Percentiles rank a stretch among this genome's conserved stretches.
Conservation (phyloP, 2,888 invertebrate genomes). For the Julus scandinavius region DNA sequence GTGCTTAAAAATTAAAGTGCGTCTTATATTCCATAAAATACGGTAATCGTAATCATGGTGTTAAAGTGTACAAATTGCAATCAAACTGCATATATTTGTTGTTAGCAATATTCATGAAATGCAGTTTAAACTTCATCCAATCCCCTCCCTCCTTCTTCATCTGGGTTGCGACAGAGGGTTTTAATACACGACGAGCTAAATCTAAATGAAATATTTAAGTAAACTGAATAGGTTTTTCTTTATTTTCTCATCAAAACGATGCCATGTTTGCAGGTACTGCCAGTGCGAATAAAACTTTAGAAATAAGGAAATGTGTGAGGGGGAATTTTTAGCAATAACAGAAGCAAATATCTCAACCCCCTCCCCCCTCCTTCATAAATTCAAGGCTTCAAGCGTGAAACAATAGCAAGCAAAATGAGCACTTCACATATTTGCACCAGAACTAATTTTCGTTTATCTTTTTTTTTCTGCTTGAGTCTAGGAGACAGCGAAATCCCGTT, state of each 20-base stretch:
- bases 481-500: constrained; percentile 37
- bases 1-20: no score
- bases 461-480: not conserved
- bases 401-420: constrained; percentile 37
- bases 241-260: not conserved
- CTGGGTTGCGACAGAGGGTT: not conserved
- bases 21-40: no score
- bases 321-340: not conserved
- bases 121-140: not conserved
- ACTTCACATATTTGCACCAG: constrained; percentile 49
- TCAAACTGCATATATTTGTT: no score
- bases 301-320: not conserved
- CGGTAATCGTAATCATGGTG: no score
- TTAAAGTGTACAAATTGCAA: no score
- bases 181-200: not conserved
- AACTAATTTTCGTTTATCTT: constrained; percentile 53
- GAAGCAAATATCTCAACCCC: constrained; percentile 1
- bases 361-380: constrained; percentile 26
- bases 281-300: not conserved
- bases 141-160: not conserved
- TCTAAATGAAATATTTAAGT: constrained; percentile 33
- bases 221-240: not conserved
- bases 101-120: not conserved
- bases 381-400: constrained; percentile 48
- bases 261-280: not conserved